Percentiles rank a stretch among this genome's conserved stretches.
These are phyloP conservation scores for Melanostoma scalare DNA, from an alignment of 2,888 invertebrate genomes.

Conservation along the genomic window DNA sequence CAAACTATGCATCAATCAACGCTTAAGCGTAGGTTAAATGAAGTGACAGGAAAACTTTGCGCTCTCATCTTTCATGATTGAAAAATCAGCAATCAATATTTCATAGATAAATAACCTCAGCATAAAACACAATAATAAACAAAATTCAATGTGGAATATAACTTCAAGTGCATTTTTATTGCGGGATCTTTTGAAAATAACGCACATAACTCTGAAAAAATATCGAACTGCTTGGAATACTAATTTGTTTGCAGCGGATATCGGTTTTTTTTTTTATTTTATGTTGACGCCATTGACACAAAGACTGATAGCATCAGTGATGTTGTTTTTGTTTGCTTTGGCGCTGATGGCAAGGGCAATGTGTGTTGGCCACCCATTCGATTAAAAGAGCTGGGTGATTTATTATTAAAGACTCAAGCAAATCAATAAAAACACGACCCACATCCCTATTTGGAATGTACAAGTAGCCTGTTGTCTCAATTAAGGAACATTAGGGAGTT, in stretches of 20 bases:
- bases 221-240: constrained; percentile 55
- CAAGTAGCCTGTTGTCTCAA: constrained; percentile 21
- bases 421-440: not conserved
- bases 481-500: constrained; percentile 7
- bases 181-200: not conserved
- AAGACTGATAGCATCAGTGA: constrained; percentile 49
- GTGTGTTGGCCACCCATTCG: constrained; percentile 46
- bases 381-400: constrained; percentile 30
- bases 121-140: constrained; percentile 29
- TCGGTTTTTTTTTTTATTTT: constrained; percentile 31
- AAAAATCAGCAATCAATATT: not conserved
- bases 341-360: constrained; percentile 49
- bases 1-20: too few species aligned
- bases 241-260: constrained; percentile 59
- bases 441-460: not conserved
- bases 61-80: too few species aligned
- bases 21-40: too few species aligned
- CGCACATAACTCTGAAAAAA: constrained; percentile 17
- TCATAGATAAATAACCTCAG: constrained; percentile 20
- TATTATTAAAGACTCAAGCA: not conserved
- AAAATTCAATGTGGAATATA: constrained; percentile 21
- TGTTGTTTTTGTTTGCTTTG: constrained; percentile 37
- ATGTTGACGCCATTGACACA: constrained; percentile 48
- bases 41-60: too few species aligned
- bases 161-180: constrained; percentile 17